Evolutionary conservation across 2,888 invertebrate genomes (phyloP).

Genomic region (Ellobium chinense): DNA sequence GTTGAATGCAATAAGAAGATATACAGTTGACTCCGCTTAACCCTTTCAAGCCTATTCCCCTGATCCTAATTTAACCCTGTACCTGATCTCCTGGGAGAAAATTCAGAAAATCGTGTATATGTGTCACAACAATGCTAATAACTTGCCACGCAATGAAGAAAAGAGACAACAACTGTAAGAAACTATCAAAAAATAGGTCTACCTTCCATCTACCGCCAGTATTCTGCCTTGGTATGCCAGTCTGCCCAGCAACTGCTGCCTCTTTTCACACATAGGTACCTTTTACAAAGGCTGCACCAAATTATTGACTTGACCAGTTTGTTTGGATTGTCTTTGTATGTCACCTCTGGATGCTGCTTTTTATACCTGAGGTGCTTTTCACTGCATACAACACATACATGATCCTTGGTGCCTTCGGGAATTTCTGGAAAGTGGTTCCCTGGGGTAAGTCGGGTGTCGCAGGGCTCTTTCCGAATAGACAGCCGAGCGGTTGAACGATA

Average conservation of each 20-base stretch:
- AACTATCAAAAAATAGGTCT: too few relatives aligned
- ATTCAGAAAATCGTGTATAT: too few relatives aligned
- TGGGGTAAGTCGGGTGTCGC: neutral
- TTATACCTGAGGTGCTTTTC: neutral
- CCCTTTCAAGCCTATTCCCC: too few relatives aligned
- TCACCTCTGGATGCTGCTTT: neutral
- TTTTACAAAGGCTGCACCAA: neutral
- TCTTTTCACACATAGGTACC: neutral
- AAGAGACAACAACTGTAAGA: too few relatives aligned
- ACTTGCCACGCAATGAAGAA: too few relatives aligned
- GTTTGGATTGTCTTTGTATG: neutral
- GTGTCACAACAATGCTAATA: too few relatives aligned
- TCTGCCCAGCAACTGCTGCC: neutral
- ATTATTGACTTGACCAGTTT: neutral
- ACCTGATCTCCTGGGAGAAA: too few relatives aligned
- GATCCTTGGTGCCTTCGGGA: neutral
- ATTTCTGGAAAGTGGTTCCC: conserved; percentile 5
- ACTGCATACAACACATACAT: neutral
- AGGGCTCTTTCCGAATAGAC: too few relatives aligned
- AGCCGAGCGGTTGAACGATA: neutral
- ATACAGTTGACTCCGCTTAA: too few relatives aligned
- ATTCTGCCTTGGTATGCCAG: neutral
- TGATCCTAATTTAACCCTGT: too few relatives aligned
- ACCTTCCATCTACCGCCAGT: too few relatives aligned
- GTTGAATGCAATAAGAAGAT: too few relatives aligned